Evolutionary conservation across 2,888 invertebrate genomes (phyloP).

Genomic region (Ctena decussata): DNA sequence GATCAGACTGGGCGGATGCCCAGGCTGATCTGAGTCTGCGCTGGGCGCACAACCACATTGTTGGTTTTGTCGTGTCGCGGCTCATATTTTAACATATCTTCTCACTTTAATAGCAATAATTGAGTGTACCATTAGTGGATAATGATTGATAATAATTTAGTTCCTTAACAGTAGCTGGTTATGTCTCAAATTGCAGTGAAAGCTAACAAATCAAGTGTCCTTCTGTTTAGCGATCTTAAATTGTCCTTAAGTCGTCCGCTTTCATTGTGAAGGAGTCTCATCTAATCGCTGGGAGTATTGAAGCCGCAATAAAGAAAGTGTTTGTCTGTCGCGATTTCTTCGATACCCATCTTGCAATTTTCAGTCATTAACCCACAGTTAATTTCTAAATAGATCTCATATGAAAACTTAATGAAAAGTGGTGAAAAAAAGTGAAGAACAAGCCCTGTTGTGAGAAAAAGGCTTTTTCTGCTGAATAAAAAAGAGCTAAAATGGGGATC

Average conservation of each 20-base stretch:
- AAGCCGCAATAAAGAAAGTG: not conserved
- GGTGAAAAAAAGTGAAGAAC: not conserved
- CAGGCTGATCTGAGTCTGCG: too few relatives aligned
- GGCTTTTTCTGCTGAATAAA: too few relatives aligned
- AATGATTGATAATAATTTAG: conserved; percentile 2
- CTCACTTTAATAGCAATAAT: not conserved
- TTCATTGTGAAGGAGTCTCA: not conserved
- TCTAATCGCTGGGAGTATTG: not conserved
- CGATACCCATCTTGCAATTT: conserved; percentile 7
- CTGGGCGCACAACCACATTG: too few relatives aligned
- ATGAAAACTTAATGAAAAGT: conserved; percentile 5
- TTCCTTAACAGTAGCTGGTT: not conserved
- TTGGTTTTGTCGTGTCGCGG: too few relatives aligned
- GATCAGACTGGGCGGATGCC: too few relatives aligned
- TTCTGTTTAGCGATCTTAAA: not conserved
- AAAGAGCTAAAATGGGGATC: too few relatives aligned
- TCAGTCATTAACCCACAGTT: not conserved
- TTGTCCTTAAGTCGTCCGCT: not conserved
- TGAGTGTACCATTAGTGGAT: not conserved
- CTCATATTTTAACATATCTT: not conserved
- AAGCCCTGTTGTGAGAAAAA: not conserved
- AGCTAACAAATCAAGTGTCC: conserved; percentile 11
- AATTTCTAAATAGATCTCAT: not conserved
- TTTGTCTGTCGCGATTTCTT: not conserved
- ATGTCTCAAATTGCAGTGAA: conserved; percentile 27